Percentiles rank a stretch among this genome's conserved stretches.
phyloP scores from a whole-genome alignment of 2,797 vertebrate genomes.

The Falco columbarius region DNA sequence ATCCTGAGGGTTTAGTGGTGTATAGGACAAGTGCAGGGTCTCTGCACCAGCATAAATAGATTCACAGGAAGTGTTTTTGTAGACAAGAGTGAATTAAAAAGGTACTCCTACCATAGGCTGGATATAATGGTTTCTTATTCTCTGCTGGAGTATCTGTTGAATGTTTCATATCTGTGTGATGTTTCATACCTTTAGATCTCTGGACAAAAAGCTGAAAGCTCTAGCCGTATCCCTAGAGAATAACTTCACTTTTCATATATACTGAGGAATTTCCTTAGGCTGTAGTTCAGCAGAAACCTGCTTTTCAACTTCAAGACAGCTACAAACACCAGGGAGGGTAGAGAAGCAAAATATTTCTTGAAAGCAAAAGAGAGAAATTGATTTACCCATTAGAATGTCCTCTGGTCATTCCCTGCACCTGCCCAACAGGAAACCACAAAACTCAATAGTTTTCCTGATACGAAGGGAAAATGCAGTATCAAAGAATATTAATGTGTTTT shows the following conservation, averaged over 20 bases:
- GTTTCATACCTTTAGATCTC: constrained; percentile 5
- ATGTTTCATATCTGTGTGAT: background rate
- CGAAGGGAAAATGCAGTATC: background rate
- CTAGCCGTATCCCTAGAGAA: background rate
- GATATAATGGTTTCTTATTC: background rate
- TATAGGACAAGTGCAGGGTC: background rate
- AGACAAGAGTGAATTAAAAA: background rate
- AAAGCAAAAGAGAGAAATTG: background rate
- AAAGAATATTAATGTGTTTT: background rate
- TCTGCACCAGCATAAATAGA: background rate
- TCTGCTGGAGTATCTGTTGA: background rate
- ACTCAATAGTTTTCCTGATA: background rate
- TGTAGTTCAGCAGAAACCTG: background rate
- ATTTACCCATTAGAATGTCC: background rate
- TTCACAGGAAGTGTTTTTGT: background rate
- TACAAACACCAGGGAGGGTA: background rate
- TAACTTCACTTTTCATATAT: background rate
- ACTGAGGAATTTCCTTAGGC: background rate
- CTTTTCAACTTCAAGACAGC: constrained; percentile 14
- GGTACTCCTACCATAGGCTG: background rate
- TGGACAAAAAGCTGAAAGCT: constrained; percentile 7
- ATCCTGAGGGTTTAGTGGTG: background rate
- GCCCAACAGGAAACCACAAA: background rate
- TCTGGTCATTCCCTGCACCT: background rate
- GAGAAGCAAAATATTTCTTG: background rate